Conservation (phyloP, 2,113 vertebrate genomes). For the Nothoprocta perdicaria region DNA sequence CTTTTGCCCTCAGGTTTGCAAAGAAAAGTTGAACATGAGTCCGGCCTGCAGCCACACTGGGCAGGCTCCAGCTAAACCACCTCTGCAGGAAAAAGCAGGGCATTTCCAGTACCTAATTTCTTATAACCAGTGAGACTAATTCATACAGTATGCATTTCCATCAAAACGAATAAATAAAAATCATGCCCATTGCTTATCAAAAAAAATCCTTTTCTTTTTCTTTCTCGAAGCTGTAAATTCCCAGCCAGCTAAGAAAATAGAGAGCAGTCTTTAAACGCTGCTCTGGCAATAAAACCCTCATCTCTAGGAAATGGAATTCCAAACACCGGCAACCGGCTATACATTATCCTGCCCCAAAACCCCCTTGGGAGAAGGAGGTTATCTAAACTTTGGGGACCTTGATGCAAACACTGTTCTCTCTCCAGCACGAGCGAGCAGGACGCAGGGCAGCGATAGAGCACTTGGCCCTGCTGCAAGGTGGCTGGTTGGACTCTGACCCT, state of each 20-base stretch:
- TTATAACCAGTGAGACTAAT: conserved; percentile 57
- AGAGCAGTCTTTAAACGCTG: conserved; percentile 78
- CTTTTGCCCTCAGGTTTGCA: background rate
- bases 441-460: background rate
- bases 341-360: conserved; percentile 67
- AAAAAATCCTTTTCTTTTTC: conserved; percentile 64
- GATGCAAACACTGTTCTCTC: conserved; percentile 40
- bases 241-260: conserved; percentile 73
- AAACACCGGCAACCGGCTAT: conserved; percentile 70
- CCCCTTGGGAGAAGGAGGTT: conserved; percentile 43
- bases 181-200: conserved; percentile 45
- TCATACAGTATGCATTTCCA: conserved; percentile 7
- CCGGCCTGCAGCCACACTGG: background rate
- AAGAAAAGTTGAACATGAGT: background rate
- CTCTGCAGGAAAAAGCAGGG: rapidly evolving
- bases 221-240: conserved; percentile 71
- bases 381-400: conserved; percentile 44
- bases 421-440: background rate
- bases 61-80: rapidly evolving
- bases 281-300: conserved; percentile 77
- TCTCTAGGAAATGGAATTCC: conserved; percentile 75
- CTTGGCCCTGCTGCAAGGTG: background rate
- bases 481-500: background rate
- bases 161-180: conserved; percentile 64
- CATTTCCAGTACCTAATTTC: background rate